Evolutionary conservation across 53 echinoderm and acorn worm genomes (phyloP).

Genomic region (Arbacia lixula): DNA sequence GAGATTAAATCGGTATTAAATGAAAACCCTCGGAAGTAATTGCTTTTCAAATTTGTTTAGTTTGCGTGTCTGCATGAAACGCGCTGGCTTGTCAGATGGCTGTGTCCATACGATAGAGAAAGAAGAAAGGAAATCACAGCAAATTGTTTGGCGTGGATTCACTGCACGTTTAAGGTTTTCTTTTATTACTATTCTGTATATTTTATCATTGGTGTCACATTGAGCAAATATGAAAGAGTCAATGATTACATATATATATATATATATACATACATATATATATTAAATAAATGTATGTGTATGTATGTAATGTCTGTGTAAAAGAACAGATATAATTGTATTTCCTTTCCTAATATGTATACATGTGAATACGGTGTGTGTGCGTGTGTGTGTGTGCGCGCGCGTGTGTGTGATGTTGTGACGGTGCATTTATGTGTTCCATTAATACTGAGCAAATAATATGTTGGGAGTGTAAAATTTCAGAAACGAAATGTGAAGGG

Average conservation of each 20-base stretch:
- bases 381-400: not conserved
- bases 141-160: not conserved
- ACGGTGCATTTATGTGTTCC: not conserved
- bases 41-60: conserved; percentile 55
- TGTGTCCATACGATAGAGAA: too few relatives aligned
- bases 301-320: not conserved
- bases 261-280: too few relatives aligned
- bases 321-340: too few relatives aligned
- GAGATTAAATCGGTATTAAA: conserved; percentile 1
- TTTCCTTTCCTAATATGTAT: not conserved
- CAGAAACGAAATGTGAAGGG: not conserved
- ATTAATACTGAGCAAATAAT: not conserved
- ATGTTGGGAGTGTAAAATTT: too few relatives aligned
- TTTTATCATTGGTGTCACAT: not conserved
- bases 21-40: conserved; percentile 42
- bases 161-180: not conserved
- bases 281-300: not conserved
- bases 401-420: not conserved
- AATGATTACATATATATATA: too few relatives aligned
- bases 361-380: not conserved
- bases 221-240: too few relatives aligned
- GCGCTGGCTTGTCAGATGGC: not conserved
- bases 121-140: not conserved
- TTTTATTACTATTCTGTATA: not conserved
- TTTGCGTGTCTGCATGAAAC: conserved; percentile 29